These are phyloP conservation scores for Ranitomeya imitator DNA, from an alignment of 2,113 vertebrate species.

Conservation along the genomic window DNA sequence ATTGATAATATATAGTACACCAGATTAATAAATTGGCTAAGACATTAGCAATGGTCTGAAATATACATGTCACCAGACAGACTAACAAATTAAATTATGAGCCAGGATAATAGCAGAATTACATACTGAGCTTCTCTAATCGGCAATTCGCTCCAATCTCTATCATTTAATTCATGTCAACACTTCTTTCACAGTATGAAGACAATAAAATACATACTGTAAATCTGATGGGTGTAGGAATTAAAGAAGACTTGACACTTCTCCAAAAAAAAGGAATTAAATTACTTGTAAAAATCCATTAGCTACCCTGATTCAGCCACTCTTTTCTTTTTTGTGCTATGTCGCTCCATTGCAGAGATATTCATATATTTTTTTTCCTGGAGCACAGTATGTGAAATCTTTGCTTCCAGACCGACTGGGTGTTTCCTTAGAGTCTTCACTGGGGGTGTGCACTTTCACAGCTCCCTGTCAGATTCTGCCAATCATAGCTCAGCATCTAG, in stretches of 20 bases:
- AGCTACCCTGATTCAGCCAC: too few relatives aligned
- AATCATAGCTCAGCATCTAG: too few relatives aligned
- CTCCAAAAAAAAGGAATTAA: too few relatives aligned
- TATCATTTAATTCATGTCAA: background rate
- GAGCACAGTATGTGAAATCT: too few relatives aligned
- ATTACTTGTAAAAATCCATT: too few relatives aligned
- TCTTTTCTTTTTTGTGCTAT: too few relatives aligned
- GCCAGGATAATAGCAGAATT: background rate
- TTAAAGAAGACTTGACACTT: background rate
- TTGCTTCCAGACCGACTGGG: too few relatives aligned
- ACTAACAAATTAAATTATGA: background rate
- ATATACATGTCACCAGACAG: background rate
- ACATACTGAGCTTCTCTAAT: background rate
- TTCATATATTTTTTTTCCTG: too few relatives aligned
- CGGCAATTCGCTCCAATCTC: background rate
- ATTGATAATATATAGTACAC: slow-evolving; percentile 15
- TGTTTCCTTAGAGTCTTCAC: too few relatives aligned
- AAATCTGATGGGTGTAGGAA: background rate
- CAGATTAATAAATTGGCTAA: slow-evolving; percentile 29
- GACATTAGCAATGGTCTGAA: slow-evolving; percentile 2
- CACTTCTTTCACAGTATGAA: background rate
- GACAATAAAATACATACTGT: background rate
- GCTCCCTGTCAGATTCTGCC: too few relatives aligned
- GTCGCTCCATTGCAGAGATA: too few relatives aligned
- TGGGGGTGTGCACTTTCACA: too few relatives aligned